Evolutionary conservation across 2,113 vertebrate species (phyloP), one percentile per base, ranked within the genome.

Genomic region (Rhagologus leucostigma): DNA sequence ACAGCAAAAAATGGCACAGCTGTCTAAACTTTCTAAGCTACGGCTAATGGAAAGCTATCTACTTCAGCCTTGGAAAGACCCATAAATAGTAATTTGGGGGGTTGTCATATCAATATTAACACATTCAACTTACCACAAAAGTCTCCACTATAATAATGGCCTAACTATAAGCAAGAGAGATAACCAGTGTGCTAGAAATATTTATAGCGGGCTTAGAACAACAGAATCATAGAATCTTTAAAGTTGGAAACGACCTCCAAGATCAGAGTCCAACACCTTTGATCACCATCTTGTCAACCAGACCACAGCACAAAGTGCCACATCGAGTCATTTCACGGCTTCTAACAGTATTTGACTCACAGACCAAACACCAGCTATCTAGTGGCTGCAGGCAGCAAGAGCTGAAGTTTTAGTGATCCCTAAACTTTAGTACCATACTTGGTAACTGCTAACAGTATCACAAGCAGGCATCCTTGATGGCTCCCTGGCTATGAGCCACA

Each of bases 81-180:
- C 42, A 44, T 2, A 70, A 33, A n/a, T 13, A 63, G 42, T 1
- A 2, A 26, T 39, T 12, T 32, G 12, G 3, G 1, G 4, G 1
- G 3, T 3, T 47, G 33, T 26, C 50, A 21, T 32, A 65, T 19
- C 39, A 68, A 60, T 19, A 71, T 50, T 35, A 55, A 70, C 33
- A 52, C 11, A 62, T 29, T 44, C 33, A 27, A 39, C 24, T 16
- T 84, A 16, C 27, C 32, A 42, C 55, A 69, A 11, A 67, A 76
- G 32, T 24, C 29, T 70, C n/a, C 26, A 42, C 29, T 53, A 17
- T 18, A 83, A 44, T 8, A 69, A 47, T 10, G 16, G 17, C 11
- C 7, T 32, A 65, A 19, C 6, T 24, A 5, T 41, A 76, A 81
- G 33, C 10, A 12, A 90, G 14, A 68, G 14, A 6, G 37, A 26